Base-by-base conservation (phyloP, 1,140 invertebrate genomes). In the Orchesella cincta region DNA sequence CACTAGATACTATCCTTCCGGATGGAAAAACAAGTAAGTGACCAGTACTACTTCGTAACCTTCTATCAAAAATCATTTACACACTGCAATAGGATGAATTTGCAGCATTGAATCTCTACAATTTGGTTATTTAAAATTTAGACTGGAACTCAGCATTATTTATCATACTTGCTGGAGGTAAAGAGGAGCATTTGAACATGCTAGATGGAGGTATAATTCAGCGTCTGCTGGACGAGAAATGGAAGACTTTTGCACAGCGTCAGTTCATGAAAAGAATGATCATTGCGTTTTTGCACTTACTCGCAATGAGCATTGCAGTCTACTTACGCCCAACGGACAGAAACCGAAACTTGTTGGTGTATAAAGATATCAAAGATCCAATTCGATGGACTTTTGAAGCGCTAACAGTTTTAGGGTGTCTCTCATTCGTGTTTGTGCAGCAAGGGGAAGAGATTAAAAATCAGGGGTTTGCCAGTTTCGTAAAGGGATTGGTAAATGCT, bases 91-190 rank as follows among this genome's bases (percentile, higher is more conserved):
- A 73, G 14, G 18, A 36, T 29, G 46, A 64, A 35, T 72, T 16
- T 72, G 62, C 28, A 1, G 52, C n/a, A 39, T 39, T 26, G 5
- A 16, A 35, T 39, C 31, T 57, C n/a, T n/a, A n/a, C n/a, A n/a
- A n/a, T n/a, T n/a, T n/a, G n/a, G n/a, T n/a, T n/a, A n/a, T n/a
- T n/a, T n/a, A n/a, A n/a, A n/a, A n/a, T 88, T 67, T 83, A 98
- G 97, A 99, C 88, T 98, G 96, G 94, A 97, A 98, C 86, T 98
- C 97, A 0, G 97, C 97, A 0, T 87, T 99, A 31, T 98, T 98
- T 86, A 98, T 98, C 77, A 98, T 99, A 82, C 89, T 99, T 39
- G 97, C 98, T 84, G 97, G 97, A 77, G 94, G 93, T 29, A 98
- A 98, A 85, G 93, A 97, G 83, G 97, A 97, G 83, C 98, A 99